Conservation (phyloP, 2,113 vertebrate species). For the Sialia sialis region DNA sequence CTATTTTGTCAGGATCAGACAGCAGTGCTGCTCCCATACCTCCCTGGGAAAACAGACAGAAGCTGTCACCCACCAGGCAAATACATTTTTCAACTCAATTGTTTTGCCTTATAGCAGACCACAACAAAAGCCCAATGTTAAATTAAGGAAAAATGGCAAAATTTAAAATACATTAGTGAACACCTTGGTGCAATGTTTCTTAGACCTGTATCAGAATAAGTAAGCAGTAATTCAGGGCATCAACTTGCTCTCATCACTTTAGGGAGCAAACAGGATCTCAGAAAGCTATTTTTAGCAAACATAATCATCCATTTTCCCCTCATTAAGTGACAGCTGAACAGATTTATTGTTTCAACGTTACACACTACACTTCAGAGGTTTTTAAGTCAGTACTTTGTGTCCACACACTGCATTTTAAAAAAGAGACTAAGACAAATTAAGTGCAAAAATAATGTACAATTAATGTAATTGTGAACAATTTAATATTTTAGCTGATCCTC, state of each 20-base stretch:
- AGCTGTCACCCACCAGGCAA: not conserved
- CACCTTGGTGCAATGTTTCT: not conserved
- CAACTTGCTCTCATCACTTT: not conserved
- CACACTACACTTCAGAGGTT: not conserved
- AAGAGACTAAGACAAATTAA: not conserved
- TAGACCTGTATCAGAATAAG: not conserved
- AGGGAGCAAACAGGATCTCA: not conserved
- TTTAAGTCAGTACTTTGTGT: not conserved
- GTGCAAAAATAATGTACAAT: not conserved
- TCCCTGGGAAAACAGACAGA: slow-evolving; percentile 74
- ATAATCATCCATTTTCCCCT: not conserved
- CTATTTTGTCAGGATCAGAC: slow-evolving; percentile 91
- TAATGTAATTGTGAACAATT: not conserved
- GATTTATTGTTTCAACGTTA: not conserved
- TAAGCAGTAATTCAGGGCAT: not conserved
- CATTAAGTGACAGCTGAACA: not conserved
- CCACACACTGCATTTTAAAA: not conserved
- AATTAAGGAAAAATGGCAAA: not conserved
- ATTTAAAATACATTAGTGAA: not conserved
- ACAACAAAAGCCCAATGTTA: not conserved
- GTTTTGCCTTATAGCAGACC: not conserved
- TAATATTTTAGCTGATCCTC: not conserved
- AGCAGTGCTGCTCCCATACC: slow-evolving; percentile 98
- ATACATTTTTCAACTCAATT: not conserved
- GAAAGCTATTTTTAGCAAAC: not conserved